These are phyloP conservation scores for Phrynosoma platyrhinos DNA, from an alignment of 2,113 vertebrate species.

Conservation along the genomic window DNA sequence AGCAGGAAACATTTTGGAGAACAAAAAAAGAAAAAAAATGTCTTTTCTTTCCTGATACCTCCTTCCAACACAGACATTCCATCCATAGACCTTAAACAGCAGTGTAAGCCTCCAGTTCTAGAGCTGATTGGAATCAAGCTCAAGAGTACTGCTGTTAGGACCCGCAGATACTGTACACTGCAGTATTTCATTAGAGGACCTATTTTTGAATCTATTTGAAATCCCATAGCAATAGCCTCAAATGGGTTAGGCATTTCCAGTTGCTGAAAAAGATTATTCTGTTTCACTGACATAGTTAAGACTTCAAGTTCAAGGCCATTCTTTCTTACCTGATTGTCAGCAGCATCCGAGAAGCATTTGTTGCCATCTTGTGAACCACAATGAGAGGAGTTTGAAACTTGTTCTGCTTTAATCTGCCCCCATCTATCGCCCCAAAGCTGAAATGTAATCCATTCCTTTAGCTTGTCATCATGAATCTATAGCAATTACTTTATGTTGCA, in stretches of 20 bases:
- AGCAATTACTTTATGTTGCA: background rate
- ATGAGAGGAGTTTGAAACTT: background rate
- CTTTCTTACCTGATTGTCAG: background rate
- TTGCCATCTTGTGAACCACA: slow-evolving; percentile 5
- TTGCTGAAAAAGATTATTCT: background rate
- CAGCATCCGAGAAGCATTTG: background rate
- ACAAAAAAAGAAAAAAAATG: background rate
- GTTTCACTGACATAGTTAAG: background rate
- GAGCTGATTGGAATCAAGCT: background rate
- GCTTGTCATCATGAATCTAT: background rate
- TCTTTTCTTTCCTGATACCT: background rate
- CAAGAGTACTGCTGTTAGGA: background rate
- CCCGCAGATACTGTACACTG: no score
- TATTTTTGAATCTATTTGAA: background rate
- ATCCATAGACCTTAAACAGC: background rate
- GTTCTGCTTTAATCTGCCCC: background rate
- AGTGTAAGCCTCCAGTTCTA: background rate
- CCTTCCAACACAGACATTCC: background rate
- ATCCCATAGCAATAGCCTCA: background rate
- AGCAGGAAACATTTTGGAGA: background rate
- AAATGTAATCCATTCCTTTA: background rate
- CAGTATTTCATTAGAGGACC: background rate
- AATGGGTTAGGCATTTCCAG: background rate
- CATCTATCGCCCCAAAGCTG: background rate
- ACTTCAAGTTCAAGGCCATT: background rate